Evolutionary conservation across 2,113 vertebrate species (phyloP), one percentile per base, ranked within the genome.

Genomic region (Ceyx margarethae): DNA sequence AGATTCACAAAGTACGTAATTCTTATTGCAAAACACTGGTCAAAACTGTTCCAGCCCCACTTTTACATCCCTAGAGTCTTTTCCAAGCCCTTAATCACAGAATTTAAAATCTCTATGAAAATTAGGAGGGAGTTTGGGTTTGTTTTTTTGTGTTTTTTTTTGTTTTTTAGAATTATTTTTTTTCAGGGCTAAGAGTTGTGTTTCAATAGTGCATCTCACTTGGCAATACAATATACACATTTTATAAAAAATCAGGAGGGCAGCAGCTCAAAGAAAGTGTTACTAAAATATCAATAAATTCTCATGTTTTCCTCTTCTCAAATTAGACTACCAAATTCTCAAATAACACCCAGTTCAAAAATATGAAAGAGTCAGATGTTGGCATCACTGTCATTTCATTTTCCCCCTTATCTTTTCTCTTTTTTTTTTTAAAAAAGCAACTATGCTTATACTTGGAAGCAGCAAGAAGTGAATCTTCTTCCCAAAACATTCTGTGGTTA

Each of bases 1-100:
- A 20, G 5, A 4, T 19, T 51, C 66, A 37, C 5, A 18, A 12
- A 56, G 3, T 1, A 6, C 1, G 3, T 4, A 31, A 25, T 1
- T 11, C 16, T 6, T 33, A 42, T 31, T 33, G 5, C 7, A 45
- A 75, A 56, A 22, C 5, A 2, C 1, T 4, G 15, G 4, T 37
- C 48, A 72, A 6, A 76, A 17, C 15, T 40, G 22, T 5, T 60
- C 45, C 17, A 15, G 2, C 25, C 29, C 25, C 51, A 15, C 15
- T 14, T 48, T 5, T 25, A 25, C 40, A 5, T 13, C 10, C 43
- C 15, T 21, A 16, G 28, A 76, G 20, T 9, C 11, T 23, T 71
- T 81, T 45, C 46, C 11, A 45, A 37, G 26, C 14, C 18, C 3
- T 75, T 64, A 72, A 17, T 29, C 25, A 37, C 10, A 2, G n/a